phyloP scores from a whole-genome alignment of 1,140 invertebrate genomes.

The Ooceraea biroi region DNA sequence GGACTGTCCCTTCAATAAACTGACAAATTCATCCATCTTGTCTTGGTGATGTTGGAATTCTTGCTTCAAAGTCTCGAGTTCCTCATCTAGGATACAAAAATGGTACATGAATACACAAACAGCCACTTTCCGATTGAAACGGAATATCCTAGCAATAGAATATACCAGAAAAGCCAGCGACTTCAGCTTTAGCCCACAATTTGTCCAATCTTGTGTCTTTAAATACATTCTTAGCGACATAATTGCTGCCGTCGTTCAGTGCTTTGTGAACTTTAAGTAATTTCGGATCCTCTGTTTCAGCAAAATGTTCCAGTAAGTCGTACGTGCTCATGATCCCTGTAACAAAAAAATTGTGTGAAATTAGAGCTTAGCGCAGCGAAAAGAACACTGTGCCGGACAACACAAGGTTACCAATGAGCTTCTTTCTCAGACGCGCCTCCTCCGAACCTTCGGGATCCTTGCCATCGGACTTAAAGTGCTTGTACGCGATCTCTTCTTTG shows the following conservation, averaged over 20 bases:
- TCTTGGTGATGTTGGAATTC: slow-evolving; percentile 97
- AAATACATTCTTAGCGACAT: slow-evolving; percentile 91
- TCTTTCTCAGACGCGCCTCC: slow-evolving; percentile 93
- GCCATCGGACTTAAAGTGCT: slow-evolving; percentile 93
- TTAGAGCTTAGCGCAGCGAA: slow-evolving; percentile 20
- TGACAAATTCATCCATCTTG: slow-evolving; percentile 96
- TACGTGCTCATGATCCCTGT: slow-evolving; percentile 93
- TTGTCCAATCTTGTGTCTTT: slow-evolving; percentile 96
- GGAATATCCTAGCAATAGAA: not conserved
- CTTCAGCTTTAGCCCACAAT: slow-evolving; percentile 95
- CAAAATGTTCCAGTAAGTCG: slow-evolving; percentile 93
- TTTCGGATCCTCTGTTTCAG: slow-evolving; percentile 88
- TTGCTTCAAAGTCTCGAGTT: slow-evolving; percentile 93
- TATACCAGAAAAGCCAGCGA: slow-evolving; percentile 92
- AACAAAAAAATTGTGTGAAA: slow-evolving; percentile 61
- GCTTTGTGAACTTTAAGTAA: slow-evolving; percentile 84
- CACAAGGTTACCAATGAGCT: slow-evolving; percentile 88
- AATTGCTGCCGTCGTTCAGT: slow-evolving; percentile 82
- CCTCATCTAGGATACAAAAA: slow-evolving; percentile 88
- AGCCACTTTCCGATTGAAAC: not conserved
- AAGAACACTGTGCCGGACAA: not conserved
- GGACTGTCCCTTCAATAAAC: slow-evolving; percentile 90
- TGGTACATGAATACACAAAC: not conserved
- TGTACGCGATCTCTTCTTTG: slow-evolving; percentile 95
- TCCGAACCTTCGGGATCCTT: slow-evolving; percentile 94